Evolutionary conservation across 2,888 invertebrate genomes (phyloP).

Genomic region (Xylota sylvarum): DNA sequence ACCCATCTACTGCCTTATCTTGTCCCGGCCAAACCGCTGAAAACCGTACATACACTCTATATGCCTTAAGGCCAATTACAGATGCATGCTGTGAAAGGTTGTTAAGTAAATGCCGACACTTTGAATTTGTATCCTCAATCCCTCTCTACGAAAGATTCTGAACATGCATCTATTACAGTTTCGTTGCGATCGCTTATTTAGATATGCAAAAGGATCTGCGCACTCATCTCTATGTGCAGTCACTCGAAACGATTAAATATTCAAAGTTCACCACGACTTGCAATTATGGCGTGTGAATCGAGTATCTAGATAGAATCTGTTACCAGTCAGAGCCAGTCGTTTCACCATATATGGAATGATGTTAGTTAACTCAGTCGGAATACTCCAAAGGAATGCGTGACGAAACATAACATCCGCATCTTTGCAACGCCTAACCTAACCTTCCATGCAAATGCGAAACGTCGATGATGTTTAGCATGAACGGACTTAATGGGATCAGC

Average conservation of each 20-base stretch:
- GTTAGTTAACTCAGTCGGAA: slow-evolving; percentile 17
- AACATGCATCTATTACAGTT: slow-evolving; percentile 15
- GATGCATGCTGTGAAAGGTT: slow-evolving; percentile 52
- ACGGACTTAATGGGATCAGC: slow-evolving; percentile 62
- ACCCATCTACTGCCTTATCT: slow-evolving; percentile 16
- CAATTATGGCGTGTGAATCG: slow-evolving; percentile 72
- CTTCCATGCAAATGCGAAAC: slow-evolving; percentile 59
- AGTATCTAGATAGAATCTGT: slow-evolving; percentile 48
- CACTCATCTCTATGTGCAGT: slow-evolving; percentile 48
- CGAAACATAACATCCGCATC: slow-evolving; percentile 36
- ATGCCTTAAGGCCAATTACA: slow-evolving; percentile 27
- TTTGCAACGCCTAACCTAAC: slow-evolving; percentile 28
- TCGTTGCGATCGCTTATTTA: slow-evolving; percentile 50
- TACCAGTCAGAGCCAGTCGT: not conserved
- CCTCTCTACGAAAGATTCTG: slow-evolving; percentile 3
- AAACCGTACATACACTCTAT: slow-evolving; percentile 5
- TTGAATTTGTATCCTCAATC: slow-evolving; percentile 10
- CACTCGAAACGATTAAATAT: slow-evolving; percentile 67
- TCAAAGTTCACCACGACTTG: slow-evolving; percentile 41
- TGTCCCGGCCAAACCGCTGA: slow-evolving; percentile 26
- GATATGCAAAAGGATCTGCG: slow-evolving; percentile 67
- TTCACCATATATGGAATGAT: slow-evolving; percentile 23
- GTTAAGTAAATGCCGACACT: slow-evolving; percentile 52
- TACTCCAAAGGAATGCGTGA: slow-evolving; percentile 66
- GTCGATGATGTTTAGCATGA: slow-evolving; percentile 62